Conservation (phyloP, 1,140 invertebrate species). For the Dinoponera quadriceps region DNA sequence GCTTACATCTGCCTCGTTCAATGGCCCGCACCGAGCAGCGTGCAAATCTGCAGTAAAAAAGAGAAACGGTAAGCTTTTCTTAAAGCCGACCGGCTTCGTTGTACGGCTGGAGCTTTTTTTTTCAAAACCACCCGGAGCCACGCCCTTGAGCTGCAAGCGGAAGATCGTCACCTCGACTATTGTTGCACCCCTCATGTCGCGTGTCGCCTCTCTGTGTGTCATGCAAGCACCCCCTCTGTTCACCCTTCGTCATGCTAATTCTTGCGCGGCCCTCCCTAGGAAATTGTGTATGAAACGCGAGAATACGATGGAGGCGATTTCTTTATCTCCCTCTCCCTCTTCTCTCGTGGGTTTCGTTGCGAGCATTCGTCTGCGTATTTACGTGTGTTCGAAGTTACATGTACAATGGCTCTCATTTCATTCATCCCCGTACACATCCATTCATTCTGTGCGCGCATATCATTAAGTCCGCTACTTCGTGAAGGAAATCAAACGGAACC, state of each 20-base stretch:
- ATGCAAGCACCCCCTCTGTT: slow-evolving; percentile 13
- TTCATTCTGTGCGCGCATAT: too few species aligned
- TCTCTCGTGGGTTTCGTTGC: slow-evolving; percentile 10
- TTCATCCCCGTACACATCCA: too few species aligned
- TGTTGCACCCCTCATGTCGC: slow-evolving; percentile 63
- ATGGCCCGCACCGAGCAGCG: background rate
- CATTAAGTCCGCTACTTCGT: too few species aligned
- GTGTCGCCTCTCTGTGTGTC: slow-evolving; percentile 53
- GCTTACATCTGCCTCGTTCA: slow-evolving; percentile 31
- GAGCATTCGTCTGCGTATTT: background rate
- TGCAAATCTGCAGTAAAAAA: slow-evolving; percentile 23
- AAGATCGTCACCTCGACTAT: slow-evolving; percentile 51
- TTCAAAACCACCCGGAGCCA: slow-evolving; percentile 38
- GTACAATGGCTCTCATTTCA: too few species aligned
- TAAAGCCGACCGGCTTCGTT: slow-evolving; percentile 15
- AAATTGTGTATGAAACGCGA: slow-evolving; percentile 40
- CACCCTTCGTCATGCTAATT: slow-evolving; percentile 67
- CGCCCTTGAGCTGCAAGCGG: slow-evolving; percentile 2
- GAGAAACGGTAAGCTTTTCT: slow-evolving; percentile 25
- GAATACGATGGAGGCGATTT: slow-evolving; percentile 50
- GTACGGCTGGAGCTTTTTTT: slow-evolving; percentile 30
- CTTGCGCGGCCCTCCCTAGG: slow-evolving; percentile 4
- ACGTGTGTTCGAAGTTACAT: too few species aligned
- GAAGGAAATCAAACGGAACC: too few species aligned
- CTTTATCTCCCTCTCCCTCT: too few species aligned